Evolutionary conservation across 2,888 invertebrate genomes (phyloP), one percentile per base, ranked within the genome.

Genomic region (Nomada fucata): DNA sequence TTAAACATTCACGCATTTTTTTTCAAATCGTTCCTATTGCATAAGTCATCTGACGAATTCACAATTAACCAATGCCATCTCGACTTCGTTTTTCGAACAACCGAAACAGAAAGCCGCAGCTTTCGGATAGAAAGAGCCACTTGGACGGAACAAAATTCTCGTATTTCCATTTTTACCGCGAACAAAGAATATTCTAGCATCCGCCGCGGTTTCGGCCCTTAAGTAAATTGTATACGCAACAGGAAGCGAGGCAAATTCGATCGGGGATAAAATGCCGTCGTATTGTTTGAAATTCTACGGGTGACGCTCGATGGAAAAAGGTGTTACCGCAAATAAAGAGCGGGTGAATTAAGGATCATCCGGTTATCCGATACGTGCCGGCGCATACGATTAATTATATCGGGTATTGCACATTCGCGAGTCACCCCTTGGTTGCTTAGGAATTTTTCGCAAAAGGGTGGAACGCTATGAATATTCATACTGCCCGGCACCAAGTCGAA

Each of bases 351-450:
- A 76, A 76, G 68, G 65, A 75, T 71, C 44, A 50, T 85, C 70
- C 69, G 61, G 77, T 80, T 79, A 88, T 70, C 73, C 63, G 50
- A 65, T 79, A 81, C 87, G 87, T 87, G 87, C 64, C 65, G 61
- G 55, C 78, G 85, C 86, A 88, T 89, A 88, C 88, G 89, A 91
- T 92, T 91, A 91, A 92, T 92, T 91, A 92, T 88, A 91, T 89
- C 86, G 89, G 89, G 90, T 87, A 73, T 75, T 63, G 53, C 67
- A 69, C 61, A 82, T 68, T 64, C 73, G 59, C 65, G 57, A 29
- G 36, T 47, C 50, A 11, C 15, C 72, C 67, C 59, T 9, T 26
- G 70, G 57, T 70, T 78, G 83, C 74, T 83, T 83, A 83, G 83
- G 83, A 83, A 74, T 83, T 71, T 83, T 83, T 83, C 74, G 69